A percentile compares a stretch with the other conserved stretches of the same genome.
phyloP scores from a whole-genome alignment of 2,113 vertebrate species.

The Dromaius novaehollandiae region DNA sequence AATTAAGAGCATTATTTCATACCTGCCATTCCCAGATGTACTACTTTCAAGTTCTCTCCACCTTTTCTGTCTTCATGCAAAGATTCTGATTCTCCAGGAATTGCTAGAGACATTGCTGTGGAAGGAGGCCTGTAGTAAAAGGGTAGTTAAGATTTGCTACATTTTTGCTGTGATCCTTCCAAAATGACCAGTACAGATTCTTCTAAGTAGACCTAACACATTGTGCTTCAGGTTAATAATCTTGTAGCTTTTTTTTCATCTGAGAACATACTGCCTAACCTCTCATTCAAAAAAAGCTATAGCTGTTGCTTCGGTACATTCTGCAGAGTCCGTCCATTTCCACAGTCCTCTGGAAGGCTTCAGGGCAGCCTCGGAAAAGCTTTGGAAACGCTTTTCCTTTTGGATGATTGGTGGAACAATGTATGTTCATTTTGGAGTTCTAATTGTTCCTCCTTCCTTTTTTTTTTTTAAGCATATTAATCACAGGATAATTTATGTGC shows the following conservation, averaged over 20 bases:
- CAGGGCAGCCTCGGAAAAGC: not conserved
- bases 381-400: not conserved
- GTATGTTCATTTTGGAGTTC: not conserved
- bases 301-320: not conserved
- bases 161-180: not conserved
- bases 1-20: not conserved
- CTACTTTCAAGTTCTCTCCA: conserved; percentile 80
- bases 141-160: not conserved
- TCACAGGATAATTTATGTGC: not conserved
- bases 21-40: conserved; percentile 79
- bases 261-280: not conserved
- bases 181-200: not conserved
- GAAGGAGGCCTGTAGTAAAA: conserved; percentile 85
- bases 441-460: not conserved
- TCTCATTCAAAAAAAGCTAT: not conserved
- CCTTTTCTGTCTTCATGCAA: conserved; percentile 90
- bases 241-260: not conserved
- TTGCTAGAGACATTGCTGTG: conserved; percentile 87
- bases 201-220: not conserved
- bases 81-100: conserved; percentile 82
- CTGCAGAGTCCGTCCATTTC: not conserved
- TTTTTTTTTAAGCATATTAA: not conserved
- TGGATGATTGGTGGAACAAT: not conserved
- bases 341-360: not conserved
- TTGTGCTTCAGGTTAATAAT: not conserved